Evolutionary conservation across 2,113 vertebrate genomes (phyloP).

Genomic region (Equus quagga): DNA sequence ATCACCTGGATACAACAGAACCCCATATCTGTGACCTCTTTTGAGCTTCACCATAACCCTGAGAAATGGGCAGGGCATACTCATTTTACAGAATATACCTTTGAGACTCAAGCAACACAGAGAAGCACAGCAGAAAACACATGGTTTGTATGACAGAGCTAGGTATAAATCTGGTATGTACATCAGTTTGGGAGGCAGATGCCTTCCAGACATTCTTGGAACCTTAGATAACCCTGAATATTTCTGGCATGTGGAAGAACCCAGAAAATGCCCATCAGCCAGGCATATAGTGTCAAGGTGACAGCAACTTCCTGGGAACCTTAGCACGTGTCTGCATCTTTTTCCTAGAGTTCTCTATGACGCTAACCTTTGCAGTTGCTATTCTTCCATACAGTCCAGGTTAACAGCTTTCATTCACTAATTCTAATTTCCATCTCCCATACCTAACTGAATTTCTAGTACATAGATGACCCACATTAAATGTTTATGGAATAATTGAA

Average conservation of each 20-base stretch:
- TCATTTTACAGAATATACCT: conserved; percentile 5
- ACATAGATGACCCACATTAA: not conserved
- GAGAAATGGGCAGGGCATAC: not conserved
- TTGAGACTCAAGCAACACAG: not conserved
- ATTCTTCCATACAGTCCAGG: not conserved
- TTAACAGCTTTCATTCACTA: conserved; percentile 10
- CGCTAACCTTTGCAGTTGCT: not conserved
- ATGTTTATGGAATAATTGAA: conserved; percentile 15
- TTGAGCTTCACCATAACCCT: not conserved
- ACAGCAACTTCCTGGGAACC: not conserved
- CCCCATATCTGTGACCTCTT: not conserved
- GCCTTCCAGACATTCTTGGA: conserved; percentile 53
- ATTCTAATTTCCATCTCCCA: not conserved
- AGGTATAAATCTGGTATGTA: conserved; percentile 15
- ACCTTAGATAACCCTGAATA: conserved; percentile 46
- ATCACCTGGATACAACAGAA: not conserved
- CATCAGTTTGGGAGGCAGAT: conserved; percentile 9
- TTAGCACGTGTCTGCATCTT: not conserved
- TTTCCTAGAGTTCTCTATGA: not conserved
- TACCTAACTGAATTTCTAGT: not conserved
- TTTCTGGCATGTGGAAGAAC: not conserved
- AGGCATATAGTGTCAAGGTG: conserved; percentile 2
- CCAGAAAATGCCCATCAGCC: not conserved
- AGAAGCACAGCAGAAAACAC: conserved; percentile 16
- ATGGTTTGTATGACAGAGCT: not conserved